phyloP scores from a whole-genome alignment of 2,888 invertebrate species.

The Allophyes oxyacanthae region DNA sequence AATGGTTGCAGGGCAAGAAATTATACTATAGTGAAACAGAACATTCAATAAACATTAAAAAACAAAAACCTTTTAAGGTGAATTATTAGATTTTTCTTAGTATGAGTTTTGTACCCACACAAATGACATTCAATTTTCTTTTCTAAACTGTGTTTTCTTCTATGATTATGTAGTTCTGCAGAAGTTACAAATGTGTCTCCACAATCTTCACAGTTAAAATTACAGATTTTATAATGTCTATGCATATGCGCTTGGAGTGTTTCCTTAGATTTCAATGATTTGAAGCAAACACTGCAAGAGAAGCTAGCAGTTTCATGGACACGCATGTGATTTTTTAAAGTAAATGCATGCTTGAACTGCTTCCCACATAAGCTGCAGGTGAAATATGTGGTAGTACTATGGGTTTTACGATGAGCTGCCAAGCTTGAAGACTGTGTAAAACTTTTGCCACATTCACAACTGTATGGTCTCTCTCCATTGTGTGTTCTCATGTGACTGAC shows the following conservation, averaged over 20 bases:
- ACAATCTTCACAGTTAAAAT: conserved; percentile 85
- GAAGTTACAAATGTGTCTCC: conserved; percentile 84
- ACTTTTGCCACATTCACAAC: conserved; percentile 82
- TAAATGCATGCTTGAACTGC: conserved; percentile 84
- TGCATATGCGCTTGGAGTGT: conserved; percentile 79
- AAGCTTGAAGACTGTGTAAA: conserved; percentile 84
- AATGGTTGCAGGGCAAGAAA: too few species aligned
- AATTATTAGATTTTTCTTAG: conserved; percentile 78
- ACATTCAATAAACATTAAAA: neutral
- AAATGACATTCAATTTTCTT: conserved; percentile 79
- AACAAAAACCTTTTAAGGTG: conserved; percentile 80
- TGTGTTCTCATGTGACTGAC: conserved; percentile 83
- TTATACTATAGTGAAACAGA: neutral
- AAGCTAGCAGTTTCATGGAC: conserved; percentile 79
- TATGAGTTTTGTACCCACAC: conserved; percentile 81
- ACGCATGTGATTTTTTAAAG: conserved; percentile 78
- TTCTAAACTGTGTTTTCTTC: conserved; percentile 72
- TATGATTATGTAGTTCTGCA: conserved; percentile 82
- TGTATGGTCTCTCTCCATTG: conserved; percentile 82
- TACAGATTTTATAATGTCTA: conserved; percentile 81
- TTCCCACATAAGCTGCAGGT: conserved; percentile 84
- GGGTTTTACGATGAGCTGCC: conserved; percentile 80
- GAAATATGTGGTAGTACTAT: conserved; percentile 75
- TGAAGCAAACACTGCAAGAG: conserved; percentile 79
- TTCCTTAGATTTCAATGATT: conserved; percentile 78